These are phyloP conservation scores for Nasalis larvatus DNA, from an alignment of 2,113 vertebrate species.

Conservation along the genomic window DNA sequence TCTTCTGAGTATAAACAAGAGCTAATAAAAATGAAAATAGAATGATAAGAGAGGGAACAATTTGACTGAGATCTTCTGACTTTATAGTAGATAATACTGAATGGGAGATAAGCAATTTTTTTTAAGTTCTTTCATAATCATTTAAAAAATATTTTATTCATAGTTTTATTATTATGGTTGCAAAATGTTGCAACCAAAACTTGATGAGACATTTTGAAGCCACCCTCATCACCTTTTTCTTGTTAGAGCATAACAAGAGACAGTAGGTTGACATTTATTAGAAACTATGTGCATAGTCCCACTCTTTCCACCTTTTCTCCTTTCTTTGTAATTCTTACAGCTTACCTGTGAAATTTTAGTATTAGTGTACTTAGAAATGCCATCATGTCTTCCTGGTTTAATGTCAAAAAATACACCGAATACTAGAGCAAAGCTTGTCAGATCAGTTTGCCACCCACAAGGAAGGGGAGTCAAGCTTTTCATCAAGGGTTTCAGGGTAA, in stretches of 20 bases:
- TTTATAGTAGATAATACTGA: neutral
- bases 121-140: neutral
- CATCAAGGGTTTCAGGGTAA: constrained; percentile 64
- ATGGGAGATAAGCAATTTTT: neutral
- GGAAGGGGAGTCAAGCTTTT: constrained; percentile 65
- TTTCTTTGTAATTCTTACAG: constrained; percentile 71
- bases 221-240: neutral
- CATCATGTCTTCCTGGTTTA: constrained; percentile 78
- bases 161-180: neutral
- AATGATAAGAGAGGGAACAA: neutral
- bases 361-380: constrained; percentile 76
- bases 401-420: constrained; percentile 73
- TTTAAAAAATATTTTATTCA: constrained; percentile 61
- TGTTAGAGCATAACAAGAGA: constrained; percentile 59
- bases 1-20: neutral
- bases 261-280: constrained; percentile 69
- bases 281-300: constrained; percentile 52
- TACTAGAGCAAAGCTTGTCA: constrained; percentile 66
- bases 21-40: neutral
- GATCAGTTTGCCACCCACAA: constrained; percentile 56
- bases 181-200: constrained; percentile 21
- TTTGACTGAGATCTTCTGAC: neutral
- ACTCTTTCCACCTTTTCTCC: constrained; percentile 57
- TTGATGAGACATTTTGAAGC: constrained; percentile 28
- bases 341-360: constrained; percentile 80